phyloP scores from a whole-genome alignment of 2,888 invertebrate species.

The Drosophila kokeensis region DNA sequence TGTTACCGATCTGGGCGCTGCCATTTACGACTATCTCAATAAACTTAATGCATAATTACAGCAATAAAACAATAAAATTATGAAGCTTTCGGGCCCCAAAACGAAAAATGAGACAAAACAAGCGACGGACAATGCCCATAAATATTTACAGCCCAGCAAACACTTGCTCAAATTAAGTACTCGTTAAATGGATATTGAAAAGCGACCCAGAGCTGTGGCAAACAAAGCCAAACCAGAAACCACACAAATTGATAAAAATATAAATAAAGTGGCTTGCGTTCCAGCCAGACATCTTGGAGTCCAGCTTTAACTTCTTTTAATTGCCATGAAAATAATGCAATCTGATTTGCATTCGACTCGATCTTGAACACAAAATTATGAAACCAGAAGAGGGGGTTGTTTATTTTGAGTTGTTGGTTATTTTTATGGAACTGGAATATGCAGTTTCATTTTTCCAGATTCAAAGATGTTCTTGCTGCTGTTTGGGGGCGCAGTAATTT shows the following conservation, averaged over 20 bases:
- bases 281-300: slow-evolving; percentile 18
- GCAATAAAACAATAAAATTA: slow-evolving; percentile 78
- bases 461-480: not conserved
- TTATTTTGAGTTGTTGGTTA: not conserved
- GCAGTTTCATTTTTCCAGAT: slow-evolving; percentile 31
- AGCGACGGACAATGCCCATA: slow-evolving; percentile 55
- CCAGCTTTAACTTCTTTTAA: slow-evolving; percentile 49
- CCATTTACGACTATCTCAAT: slow-evolving; percentile 73
- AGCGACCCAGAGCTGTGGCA: slow-evolving; percentile 33
- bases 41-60: slow-evolving; percentile 79
- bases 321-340: slow-evolving; percentile 44
- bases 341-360: slow-evolving; percentile 27
- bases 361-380: not conserved
- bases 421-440: slow-evolving; percentile 37
- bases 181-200: slow-evolving; percentile 78
- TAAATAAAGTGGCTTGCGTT: slow-evolving; percentile 27
- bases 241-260: slow-evolving; percentile 70
- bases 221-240: slow-evolving; percentile 19
- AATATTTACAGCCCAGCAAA: slow-evolving; percentile 80
- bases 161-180: slow-evolving; percentile 80
- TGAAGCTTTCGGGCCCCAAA: slow-evolving; percentile 44
- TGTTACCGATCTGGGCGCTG: slow-evolving; percentile 38
- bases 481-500: slow-evolving; percentile 43
- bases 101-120: slow-evolving; percentile 36
- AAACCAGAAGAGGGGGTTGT: no score